A percentile compares a stretch with the other conserved stretches of the same genome.
Evolutionary conservation across 1,140 invertebrate genomes (phyloP).

Genomic region (Bemisia tabaci): DNA sequence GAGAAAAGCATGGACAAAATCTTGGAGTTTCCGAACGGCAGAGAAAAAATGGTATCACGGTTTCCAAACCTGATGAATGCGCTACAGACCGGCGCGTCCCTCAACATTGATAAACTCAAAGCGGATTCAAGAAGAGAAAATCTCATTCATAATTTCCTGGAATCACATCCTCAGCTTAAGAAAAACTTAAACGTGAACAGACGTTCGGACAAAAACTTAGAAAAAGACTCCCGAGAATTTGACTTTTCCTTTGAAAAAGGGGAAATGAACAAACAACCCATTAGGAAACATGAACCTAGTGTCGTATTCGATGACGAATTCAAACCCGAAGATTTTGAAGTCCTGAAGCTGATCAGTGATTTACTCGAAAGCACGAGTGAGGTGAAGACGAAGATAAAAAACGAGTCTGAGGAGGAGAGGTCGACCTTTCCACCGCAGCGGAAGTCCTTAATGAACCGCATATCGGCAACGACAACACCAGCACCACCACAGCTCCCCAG

Average conservation of each 20-base stretch:
- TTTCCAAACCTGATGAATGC: neutral
- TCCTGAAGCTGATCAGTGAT: neutral
- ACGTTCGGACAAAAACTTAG: neutral
- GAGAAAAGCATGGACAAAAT: neutral
- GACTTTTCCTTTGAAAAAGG: neutral
- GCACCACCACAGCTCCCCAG: neutral
- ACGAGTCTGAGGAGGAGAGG: neutral
- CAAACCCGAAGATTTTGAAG: neutral
- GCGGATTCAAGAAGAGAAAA: neutral
- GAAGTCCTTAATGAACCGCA: neutral
- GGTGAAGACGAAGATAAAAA: neutral
- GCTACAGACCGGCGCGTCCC: neutral
- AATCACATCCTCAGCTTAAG: neutral
- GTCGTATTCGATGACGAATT: neutral
- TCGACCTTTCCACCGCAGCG: neutral
- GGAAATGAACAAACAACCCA: too few species aligned
- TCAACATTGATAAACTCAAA: neutral
- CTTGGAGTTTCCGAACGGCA: neutral
- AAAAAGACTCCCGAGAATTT: neutral
- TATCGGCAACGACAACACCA: neutral
- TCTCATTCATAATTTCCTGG: neutral
- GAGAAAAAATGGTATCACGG: neutral
- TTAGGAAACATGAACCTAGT: too few species aligned
- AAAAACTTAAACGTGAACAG: neutral
- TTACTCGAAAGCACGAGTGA: neutral